phyloP scores from a whole-genome alignment of 2,113 vertebrate genomes.

The Tapirus terrestris region DNA sequence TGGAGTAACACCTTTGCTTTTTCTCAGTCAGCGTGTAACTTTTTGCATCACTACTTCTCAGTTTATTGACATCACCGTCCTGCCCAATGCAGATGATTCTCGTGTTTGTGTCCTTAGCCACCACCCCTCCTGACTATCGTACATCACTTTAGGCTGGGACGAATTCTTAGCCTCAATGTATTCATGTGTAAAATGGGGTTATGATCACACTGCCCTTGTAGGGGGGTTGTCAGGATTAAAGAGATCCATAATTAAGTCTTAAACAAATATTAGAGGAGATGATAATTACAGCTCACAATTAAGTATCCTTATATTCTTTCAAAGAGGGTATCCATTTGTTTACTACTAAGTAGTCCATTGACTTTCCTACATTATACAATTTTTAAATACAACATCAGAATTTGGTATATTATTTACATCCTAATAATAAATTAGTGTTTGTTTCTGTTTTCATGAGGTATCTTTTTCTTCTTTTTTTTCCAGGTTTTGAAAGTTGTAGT shows the following conservation, averaged over 20 bases:
- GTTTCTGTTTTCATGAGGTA: not conserved
- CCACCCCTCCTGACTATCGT: too few species aligned
- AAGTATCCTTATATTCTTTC: not conserved
- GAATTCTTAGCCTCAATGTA: not conserved
- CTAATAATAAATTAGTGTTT: not conserved
- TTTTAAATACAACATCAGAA: constrained; percentile 6
- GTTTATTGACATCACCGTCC: not conserved
- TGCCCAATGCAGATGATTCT: not conserved
- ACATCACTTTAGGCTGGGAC: not conserved
- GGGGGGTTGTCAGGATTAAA: not conserved
- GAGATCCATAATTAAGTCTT: not conserved
- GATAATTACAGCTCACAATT: not conserved
- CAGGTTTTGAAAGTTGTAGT: constrained; percentile 97
- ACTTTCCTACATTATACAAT: not conserved
- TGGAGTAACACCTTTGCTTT: not conserved
- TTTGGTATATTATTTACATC: not conserved
- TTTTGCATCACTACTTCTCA: not conserved
- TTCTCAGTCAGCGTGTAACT: not conserved
- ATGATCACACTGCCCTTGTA: not conserved
- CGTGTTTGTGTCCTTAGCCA: not conserved
- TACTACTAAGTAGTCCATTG: not conserved
- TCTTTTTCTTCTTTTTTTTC: constrained; percentile 2
- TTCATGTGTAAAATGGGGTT: not conserved
- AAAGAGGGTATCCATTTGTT: not conserved
- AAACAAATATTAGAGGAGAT: not conserved